These are phyloP conservation scores for Gadopsis marmoratus DNA, from an alignment of 2,797 vertebrate genomes.

Conservation along the genomic window DNA sequence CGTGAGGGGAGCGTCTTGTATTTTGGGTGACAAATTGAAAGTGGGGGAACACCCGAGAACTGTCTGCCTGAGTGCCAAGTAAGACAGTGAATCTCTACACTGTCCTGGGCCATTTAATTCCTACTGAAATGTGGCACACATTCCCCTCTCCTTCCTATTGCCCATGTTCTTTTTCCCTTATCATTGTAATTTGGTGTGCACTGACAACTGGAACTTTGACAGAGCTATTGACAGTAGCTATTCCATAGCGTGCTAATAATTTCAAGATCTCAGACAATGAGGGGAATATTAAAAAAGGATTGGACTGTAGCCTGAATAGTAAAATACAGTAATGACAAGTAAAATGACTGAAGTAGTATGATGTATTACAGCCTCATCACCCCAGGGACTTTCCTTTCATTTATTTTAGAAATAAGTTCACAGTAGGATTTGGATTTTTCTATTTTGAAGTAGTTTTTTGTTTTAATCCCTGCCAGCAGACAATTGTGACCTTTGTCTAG, in stretches of 20 bases:
- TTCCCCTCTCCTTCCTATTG: conserved; percentile 47
- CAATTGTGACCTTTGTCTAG: not conserved
- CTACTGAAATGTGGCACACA: conserved; percentile 69
- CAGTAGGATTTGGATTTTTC: not conserved
- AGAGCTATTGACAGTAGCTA: conserved; percentile 60
- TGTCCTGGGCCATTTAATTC: conserved; percentile 74
- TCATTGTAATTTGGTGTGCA: conserved; percentile 66
- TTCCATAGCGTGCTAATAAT: conserved; percentile 63
- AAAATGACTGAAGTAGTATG: conserved; percentile 15
- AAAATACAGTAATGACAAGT: conserved; percentile 37
- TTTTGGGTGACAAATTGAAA: conserved; percentile 79
- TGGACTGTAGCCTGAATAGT: conserved; percentile 17
- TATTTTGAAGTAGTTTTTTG: too few species aligned
- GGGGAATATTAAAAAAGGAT: conserved; percentile 56
- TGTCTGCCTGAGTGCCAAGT: conserved; percentile 72
- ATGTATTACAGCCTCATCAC: conserved; percentile 24
- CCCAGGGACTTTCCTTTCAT: conserved; percentile 18
- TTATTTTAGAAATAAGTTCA: conserved; percentile 2
- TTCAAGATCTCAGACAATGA: conserved; percentile 64
- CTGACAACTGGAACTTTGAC: conserved; percentile 68
- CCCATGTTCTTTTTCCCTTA: conserved; percentile 46
- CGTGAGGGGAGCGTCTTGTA: conserved; percentile 49
- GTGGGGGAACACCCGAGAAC: conserved; percentile 70
- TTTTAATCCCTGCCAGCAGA: too few species aligned
- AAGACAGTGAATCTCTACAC: conserved; percentile 78